These are phyloP conservation scores for Lethrus apterus DNA, from an alignment of 1,140 invertebrate genomes.

Conservation along the genomic window DNA sequence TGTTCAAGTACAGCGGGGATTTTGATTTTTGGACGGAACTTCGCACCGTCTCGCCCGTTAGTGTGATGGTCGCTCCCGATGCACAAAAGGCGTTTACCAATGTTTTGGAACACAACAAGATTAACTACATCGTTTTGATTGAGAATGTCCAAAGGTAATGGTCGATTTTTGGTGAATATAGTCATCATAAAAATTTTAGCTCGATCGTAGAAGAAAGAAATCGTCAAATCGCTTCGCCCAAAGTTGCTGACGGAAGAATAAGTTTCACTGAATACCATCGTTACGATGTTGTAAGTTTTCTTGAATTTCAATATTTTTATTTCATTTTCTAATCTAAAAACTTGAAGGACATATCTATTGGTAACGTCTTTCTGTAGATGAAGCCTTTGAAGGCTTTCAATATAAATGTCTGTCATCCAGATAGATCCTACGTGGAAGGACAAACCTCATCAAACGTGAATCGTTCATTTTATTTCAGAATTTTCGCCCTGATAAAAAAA, in stretches of 20 bases:
- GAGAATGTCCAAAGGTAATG: slow-evolving; percentile 23
- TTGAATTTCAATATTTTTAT: slow-evolving; percentile 1
- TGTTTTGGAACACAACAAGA: slow-evolving; percentile 9
- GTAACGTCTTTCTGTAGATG: too few species aligned
- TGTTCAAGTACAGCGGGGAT: neutral
- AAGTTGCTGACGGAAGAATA: slow-evolving; percentile 7
- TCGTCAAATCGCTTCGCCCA: neutral
- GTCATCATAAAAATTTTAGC: neutral
- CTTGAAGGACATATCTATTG: too few species aligned
- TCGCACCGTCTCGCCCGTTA: neutral
- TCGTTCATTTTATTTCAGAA: too few species aligned
- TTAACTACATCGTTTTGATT: slow-evolving; percentile 21
- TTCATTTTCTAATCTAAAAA: neutral
- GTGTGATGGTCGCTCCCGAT: slow-evolving; percentile 18
- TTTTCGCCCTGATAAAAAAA: too few species aligned
- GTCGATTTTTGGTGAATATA: neutral
- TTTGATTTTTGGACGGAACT: slow-evolving; percentile 9
- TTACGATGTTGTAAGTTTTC: slow-evolving; percentile 8
- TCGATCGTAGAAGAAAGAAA: slow-evolving; percentile 1
- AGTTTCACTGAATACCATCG: slow-evolving; percentile 10
- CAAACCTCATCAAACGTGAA: too few species aligned
- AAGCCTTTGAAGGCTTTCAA: too few species aligned
- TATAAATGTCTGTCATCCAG: too few species aligned
- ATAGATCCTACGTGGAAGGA: too few species aligned
- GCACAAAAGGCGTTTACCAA: slow-evolving; percentile 17